Percentiles rank a stretch among this genome's conserved stretches.
Evolutionary conservation across 2,888 invertebrate genomes (phyloP).

Genomic region (Xanthorhoe designata): DNA sequence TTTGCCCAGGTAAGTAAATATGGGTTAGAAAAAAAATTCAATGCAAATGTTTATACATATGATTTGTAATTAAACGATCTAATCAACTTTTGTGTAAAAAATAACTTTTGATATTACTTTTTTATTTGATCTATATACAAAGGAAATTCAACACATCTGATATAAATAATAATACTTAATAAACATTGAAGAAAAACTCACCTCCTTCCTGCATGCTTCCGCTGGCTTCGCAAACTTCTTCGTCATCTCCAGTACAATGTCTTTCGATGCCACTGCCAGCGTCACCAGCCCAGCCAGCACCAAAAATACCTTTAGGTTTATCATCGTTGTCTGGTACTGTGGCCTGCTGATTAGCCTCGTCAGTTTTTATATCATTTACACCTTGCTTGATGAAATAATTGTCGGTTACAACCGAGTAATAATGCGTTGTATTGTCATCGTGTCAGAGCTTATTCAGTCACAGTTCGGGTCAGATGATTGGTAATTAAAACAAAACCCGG

Average conservation of each 20-base stretch:
- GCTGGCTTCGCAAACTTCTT: constrained; percentile 45
- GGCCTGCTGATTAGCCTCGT: constrained; percentile 1
- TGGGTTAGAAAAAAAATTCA: too few species aligned
- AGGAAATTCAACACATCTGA: too few species aligned
- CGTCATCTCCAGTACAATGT: constrained; percentile 43
- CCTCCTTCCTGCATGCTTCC: constrained; percentile 42
- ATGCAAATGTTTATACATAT: too few species aligned
- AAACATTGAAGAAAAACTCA: constrained; percentile 20
- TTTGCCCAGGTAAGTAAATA: too few species aligned
- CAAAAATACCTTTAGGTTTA: constrained; percentile 19
- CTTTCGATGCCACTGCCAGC: constrained; percentile 38
- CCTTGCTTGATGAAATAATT: constrained; percentile 25
- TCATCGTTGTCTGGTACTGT: constrained; percentile 18
- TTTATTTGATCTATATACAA: too few species aligned
- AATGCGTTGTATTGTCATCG: constrained; percentile 15
- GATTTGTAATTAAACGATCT: too few species aligned
- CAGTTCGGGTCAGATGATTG: constrained; percentile 12
- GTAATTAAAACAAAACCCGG: constrained; percentile 22
- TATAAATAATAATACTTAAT: too few species aligned
- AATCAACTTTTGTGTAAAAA: too few species aligned
- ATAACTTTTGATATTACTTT: too few species aligned
- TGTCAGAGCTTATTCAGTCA: constrained; percentile 24
- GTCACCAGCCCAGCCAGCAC: constrained; percentile 29
- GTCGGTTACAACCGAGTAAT: constrained; percentile 8
- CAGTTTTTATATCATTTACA: constrained; percentile 36